Percentiles rank a stretch among this genome's conserved stretches.
These are phyloP conservation scores for Notospermus geniculatus DNA, from an alignment of 1,140 invertebrate species.

Conservation along the genomic window DNA sequence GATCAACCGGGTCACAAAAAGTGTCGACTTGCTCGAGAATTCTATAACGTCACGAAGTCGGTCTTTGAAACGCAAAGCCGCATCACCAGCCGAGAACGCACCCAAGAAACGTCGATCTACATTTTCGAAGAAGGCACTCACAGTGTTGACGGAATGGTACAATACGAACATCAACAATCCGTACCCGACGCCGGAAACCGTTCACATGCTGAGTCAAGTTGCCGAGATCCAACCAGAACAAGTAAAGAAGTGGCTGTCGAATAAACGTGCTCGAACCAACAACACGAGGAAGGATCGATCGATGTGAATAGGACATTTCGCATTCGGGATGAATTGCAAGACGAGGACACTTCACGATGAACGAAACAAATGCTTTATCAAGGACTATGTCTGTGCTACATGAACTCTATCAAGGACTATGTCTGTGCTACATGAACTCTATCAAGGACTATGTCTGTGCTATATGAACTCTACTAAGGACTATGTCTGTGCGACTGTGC, in stretches of 20 bases:
- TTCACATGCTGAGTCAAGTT: not conserved
- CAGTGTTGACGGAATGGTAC: not conserved
- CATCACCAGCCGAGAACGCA: not conserved
- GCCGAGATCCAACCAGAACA: slow-evolving; percentile 1
- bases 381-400: no score
- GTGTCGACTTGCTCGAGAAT: slow-evolving; percentile 3
- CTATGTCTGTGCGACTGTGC: no score
- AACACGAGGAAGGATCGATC: not conserved
- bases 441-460: no score
- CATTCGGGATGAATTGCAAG: not conserved
- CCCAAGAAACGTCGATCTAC: not conserved
- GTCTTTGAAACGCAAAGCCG: slow-evolving; percentile 1
- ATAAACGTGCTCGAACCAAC: not conserved
- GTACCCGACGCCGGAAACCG: not conserved
- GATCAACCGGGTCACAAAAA: slow-evolving; percentile 1
- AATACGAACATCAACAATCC: not conserved
- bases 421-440: no score
- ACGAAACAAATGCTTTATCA: no score
- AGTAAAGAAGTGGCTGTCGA: not conserved
- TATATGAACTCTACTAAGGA: no score
- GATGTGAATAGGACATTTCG: not conserved
- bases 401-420: no score
- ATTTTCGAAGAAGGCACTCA: not conserved
- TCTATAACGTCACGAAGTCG: not conserved
- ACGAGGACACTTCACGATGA: no score